Evolutionary conservation across 2,888 invertebrate species (phyloP), one percentile per base, ranked within the genome.

Genomic region (Spodoptera exigua): DNA sequence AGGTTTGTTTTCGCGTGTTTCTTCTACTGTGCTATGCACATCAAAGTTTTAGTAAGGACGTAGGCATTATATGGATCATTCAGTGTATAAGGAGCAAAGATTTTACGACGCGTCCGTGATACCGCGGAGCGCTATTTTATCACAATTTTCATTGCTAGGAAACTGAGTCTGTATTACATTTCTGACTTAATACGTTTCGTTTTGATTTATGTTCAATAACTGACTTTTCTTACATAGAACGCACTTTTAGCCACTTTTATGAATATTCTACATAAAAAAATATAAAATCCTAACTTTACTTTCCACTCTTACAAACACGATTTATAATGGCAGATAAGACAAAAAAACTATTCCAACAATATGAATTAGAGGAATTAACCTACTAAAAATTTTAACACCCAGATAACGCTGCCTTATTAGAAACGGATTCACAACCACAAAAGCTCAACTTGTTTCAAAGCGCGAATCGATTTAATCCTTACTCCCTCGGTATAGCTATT

Each of bases 61-160:
- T 75, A 82, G 74, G 83, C 83, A 85, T 90, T 87, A 89, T 85
- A 81, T 80, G 82, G 84, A 83, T 83, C 84, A 86, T 90, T 88
- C 84, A 75, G 76, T 77, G 85, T 84, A 88, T 90, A 91, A 88
- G 82, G 79, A 61, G 78, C 79, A 78, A 81, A 85, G 88, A 90
- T 90, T 92, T 92, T 90, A 92, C 85, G 90, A 88, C 72, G 74
- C 55, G 45, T 41, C 79, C 85, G 84, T 84, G 86, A 84, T 83
- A 59, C 79, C 66, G 70, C 69, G 67, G 67, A 40, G 79, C 70
- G 74, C 65, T 73, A 78, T 81, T 89, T 87, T 89, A 87, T 87
- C 81, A 76, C 81, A 62, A 74, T 78, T 87, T 89, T 89, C 88
- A 89, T 84, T 77, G 78, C 75, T 70, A 57, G 61, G 70, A 62